These are phyloP conservation scores for Agrilus planipennis DNA, from an alignment of 1,140 invertebrate genomes.

Conservation along the genomic window DNA sequence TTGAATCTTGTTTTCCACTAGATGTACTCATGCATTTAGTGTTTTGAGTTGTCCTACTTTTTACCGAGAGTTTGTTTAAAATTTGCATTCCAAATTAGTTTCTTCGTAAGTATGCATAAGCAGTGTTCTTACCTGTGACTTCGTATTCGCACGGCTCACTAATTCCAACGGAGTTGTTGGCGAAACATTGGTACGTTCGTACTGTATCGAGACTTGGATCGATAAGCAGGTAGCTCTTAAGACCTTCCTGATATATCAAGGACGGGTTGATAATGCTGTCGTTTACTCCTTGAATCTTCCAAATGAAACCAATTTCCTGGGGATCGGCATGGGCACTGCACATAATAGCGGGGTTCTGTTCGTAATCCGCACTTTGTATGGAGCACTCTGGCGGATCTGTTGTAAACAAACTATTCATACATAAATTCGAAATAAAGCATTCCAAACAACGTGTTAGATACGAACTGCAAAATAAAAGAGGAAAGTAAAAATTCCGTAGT, in stretches of 20 bases:
- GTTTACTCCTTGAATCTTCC: constrained; percentile 74
- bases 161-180: constrained; percentile 69
- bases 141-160: constrained; percentile 65
- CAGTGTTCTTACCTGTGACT: constrained; percentile 51
- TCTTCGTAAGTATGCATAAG: not conserved
- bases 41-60: no score
- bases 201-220: constrained; percentile 51
- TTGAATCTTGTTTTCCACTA: no score
- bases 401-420: no score
- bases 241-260: constrained; percentile 36
- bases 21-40: no score
- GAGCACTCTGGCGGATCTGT: constrained; percentile 77
- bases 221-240: constrained; percentile 53
- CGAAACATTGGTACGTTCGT: constrained; percentile 71
- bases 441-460: no score
- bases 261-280: constrained; percentile 49
- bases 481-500: no score
- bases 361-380: constrained; percentile 56
- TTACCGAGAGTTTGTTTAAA: no score
- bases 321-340: constrained; percentile 76
- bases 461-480: no score
- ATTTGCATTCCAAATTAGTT: no score
- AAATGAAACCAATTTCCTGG: constrained; percentile 64
- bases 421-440: no score
- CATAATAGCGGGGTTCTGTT: constrained; percentile 62